Conservation (phyloP, 2,888 invertebrate species). For the Axea sp. region DNA sequence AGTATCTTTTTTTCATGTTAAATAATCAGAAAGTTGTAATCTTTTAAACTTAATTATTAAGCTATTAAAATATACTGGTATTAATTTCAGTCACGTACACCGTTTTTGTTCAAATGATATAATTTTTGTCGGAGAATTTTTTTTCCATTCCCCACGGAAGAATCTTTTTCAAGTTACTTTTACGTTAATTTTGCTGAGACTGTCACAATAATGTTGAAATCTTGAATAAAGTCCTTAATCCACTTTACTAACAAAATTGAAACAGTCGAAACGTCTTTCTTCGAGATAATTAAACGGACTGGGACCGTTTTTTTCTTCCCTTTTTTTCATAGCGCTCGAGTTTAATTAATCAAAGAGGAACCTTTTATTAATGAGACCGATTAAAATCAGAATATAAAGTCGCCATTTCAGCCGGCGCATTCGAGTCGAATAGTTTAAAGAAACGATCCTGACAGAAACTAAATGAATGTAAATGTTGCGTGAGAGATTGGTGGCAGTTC, state of each 20-base stretch:
- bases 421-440: slow-evolving; percentile 34
- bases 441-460: slow-evolving; percentile 35
- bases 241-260: slow-evolving; percentile 12
- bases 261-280: slow-evolving; percentile 17
- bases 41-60: too few species aligned
- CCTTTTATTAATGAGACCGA: slow-evolving; percentile 54
- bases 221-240: neutral
- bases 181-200: neutral
- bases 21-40: too few species aligned
- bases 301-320: slow-evolving; percentile 14
- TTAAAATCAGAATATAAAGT: slow-evolving; percentile 57
- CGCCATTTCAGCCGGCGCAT: slow-evolving; percentile 25
- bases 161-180: too few species aligned
- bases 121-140: too few species aligned
- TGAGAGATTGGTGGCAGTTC: slow-evolving; percentile 46
- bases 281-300: slow-evolving; percentile 41
- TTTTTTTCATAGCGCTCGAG: slow-evolving; percentile 16
- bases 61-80: too few species aligned
- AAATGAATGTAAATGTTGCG: slow-evolving; percentile 60
- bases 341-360: slow-evolving; percentile 56
- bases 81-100: too few species aligned
- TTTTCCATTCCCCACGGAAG: too few species aligned
- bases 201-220: neutral
- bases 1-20: too few species aligned
- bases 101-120: too few species aligned